These are phyloP conservation scores for Procavia capensis DNA, from an alignment of 2,113 vertebrate genomes.

Conservation along the genomic window DNA sequence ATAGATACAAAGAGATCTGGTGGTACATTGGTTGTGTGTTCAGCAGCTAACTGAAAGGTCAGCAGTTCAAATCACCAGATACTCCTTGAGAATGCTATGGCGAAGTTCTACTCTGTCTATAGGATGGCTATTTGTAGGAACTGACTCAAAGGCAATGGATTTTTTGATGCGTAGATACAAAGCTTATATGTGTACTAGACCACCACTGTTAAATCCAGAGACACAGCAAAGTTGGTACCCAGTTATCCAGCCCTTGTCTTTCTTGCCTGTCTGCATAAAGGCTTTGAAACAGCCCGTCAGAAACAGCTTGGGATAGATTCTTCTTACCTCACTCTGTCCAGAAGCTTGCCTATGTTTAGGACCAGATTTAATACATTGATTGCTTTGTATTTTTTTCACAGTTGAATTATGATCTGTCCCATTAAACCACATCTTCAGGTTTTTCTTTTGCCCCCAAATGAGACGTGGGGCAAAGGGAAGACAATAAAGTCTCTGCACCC, in stretches of 20 bases:
- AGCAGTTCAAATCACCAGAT: too few species aligned
- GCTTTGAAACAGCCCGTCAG: not conserved
- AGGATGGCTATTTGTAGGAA: too few species aligned
- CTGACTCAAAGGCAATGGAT: too few species aligned
- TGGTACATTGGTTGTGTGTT: too few species aligned
- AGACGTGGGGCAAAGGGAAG: not conserved
- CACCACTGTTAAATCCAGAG: not conserved
- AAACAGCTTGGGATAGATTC: not conserved
- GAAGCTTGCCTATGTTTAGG: not conserved
- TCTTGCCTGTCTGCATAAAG: fast-evolving
- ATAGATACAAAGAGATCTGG: not conserved
- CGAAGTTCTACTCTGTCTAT: too few species aligned
- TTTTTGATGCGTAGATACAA: not conserved
- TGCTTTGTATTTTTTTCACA: not conserved
- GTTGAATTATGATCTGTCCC: not conserved
- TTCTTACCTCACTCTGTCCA: not conserved
- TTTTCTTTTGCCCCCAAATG: slow-evolving; percentile 19
- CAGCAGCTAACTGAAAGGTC: too few species aligned
- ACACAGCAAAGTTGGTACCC: not conserved
- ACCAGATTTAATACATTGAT: not conserved
- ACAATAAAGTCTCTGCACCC: not conserved
- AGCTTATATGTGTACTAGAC: not conserved
- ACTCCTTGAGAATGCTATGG: too few species aligned
- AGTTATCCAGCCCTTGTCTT: fast-evolving
- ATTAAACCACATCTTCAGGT: not conserved